A percentile compares a stretch with the other conserved stretches of the same genome.
phyloP scores from a whole-genome alignment of 2,797 vertebrate genomes.

The Moxostoma hubbsi region DNA sequence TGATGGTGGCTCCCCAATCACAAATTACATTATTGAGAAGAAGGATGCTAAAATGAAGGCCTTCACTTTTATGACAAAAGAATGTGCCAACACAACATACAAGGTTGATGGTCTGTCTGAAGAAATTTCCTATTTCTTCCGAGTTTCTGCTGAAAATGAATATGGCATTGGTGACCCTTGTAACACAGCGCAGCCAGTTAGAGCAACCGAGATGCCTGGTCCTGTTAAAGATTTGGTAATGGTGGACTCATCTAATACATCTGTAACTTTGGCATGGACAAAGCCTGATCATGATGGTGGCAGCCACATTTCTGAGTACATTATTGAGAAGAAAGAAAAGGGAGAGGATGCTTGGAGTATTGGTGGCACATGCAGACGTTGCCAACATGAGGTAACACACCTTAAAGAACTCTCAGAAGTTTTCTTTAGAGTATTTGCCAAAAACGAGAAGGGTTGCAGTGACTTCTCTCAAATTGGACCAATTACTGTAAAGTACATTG shows the following conservation, averaged over 20 bases:
- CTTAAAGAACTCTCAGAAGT: slow-evolving; percentile 87
- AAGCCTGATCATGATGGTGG: slow-evolving; percentile 96
- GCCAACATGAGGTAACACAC: slow-evolving; percentile 85
- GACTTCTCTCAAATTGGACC: slow-evolving; percentile 88
- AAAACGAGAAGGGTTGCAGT: slow-evolving; percentile 96
- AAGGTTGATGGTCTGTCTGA: slow-evolving; percentile 89
- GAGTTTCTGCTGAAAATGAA: slow-evolving; percentile 96
- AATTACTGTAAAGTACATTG: slow-evolving; percentile 88
- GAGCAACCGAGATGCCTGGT: slow-evolving; percentile 91
- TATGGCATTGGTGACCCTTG: slow-evolving; percentile 91
- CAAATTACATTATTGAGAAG: slow-evolving; percentile 94
- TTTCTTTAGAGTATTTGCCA: slow-evolving; percentile 92
- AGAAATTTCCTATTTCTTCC: slow-evolving; percentile 91
- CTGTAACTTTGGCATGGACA: slow-evolving; percentile 89
- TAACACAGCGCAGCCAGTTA: slow-evolving; percentile 88
- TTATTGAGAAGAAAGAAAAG: slow-evolving; percentile 88
- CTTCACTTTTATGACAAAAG: slow-evolving; percentile 85
- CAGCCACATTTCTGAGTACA: slow-evolving; percentile 90
- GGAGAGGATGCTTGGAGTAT: slow-evolving; percentile 85
- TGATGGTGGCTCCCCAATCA: slow-evolving; percentile 92
- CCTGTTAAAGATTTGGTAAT: slow-evolving; percentile 87
- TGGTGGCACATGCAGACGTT: slow-evolving; percentile 86
- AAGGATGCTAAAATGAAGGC: slow-evolving; percentile 95
- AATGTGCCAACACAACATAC: slow-evolving; percentile 87
- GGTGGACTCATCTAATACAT: slow-evolving; percentile 92